Evolutionary conservation across 1,140 invertebrate species (phyloP), one percentile per base, ranked within the genome.

Genomic region (Colletes gigas): DNA sequence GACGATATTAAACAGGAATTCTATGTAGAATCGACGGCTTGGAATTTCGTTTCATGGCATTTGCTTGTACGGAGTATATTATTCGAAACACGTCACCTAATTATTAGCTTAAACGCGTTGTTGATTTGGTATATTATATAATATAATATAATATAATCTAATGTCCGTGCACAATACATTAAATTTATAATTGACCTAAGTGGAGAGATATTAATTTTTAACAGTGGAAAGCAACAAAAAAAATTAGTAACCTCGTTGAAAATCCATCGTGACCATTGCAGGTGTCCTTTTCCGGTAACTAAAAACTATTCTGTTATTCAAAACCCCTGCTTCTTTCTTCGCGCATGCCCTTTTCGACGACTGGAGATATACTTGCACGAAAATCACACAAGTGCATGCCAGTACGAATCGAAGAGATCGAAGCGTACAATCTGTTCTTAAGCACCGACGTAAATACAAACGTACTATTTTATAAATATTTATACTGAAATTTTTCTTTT

Each of bases 321-420:
- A 66, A 71, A 59, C 47, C n/a, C 8, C 8, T 52, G 10, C 19
- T 3, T 44, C 52, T 21, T 50, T 47, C 44, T 52, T 12, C 54
- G 72, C 83, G 75, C 83, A 79, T 79, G 66, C 70, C 54, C 63
- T 4, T 6, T 47, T 54, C 12, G 9, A 47, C 47, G 21, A 39
- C 47, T 14, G 14, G 15, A 17, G 65, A 70, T 12, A 0, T 68
- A 50, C 15, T 66, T 47, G 41, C 12, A 44, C 14, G 9, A 44
- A 7, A 10, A 68, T 55, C 62, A 41, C 67, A 39, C 10, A 78
- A 72, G 12, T 63, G n/a, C 15, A 9, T 1, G 17, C 21, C 57
- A 59, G 57, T 59, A 59, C n/a, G n/a, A 8, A 8, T 19, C 21
- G 1, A 9, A 14, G 19, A 19, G 57, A 59, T 59, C 6, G 8